Conservation (phyloP, 2,113 vertebrate genomes). For the Myiopsitta monachus region DNA sequence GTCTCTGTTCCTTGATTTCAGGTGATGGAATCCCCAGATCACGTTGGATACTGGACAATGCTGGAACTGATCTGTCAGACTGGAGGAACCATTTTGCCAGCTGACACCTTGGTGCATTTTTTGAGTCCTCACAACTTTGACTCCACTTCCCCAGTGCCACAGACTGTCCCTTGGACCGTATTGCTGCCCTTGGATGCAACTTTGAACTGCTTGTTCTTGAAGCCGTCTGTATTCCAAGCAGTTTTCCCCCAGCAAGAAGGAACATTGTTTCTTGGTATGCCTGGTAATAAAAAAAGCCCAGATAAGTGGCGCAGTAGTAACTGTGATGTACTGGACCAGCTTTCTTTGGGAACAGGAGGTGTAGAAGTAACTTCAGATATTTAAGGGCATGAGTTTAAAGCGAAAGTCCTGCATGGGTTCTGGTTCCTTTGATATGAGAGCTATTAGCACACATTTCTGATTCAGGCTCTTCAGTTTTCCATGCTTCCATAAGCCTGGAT, state of each 20-base stretch:
- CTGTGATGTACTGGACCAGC: not conserved
- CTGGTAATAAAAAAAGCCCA: constrained; percentile 53
- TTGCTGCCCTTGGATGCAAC: constrained; percentile 75
- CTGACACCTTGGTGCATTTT: constrained; percentile 67
- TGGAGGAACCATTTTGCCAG: constrained; percentile 82
- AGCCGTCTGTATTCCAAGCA: constrained; percentile 68
- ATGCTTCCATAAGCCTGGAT: not conserved
- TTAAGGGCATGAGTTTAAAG: not conserved
- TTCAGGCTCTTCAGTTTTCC: not conserved
- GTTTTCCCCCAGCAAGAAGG: constrained; percentile 79
- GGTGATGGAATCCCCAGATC: constrained; percentile 77
- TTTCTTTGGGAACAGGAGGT: not conserved
- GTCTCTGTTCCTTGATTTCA: constrained; percentile 57
- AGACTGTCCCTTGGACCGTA: constrained; percentile 25
- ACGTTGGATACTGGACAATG: constrained; percentile 79
- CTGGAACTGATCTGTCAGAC: constrained; percentile 72
- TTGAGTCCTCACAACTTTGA: not conserved
- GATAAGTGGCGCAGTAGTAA: not conserved
- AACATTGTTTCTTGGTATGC: constrained; percentile 66
- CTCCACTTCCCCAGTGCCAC: not conserved
- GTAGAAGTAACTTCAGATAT: not conserved
- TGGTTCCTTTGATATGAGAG: not conserved
- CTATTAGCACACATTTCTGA: not conserved
- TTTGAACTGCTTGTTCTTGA: constrained; percentile 79
- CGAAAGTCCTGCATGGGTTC: not conserved